Evolutionary conservation across 2,888 invertebrate species (phyloP).

Genomic region (Trisateles emortualis): DNA sequence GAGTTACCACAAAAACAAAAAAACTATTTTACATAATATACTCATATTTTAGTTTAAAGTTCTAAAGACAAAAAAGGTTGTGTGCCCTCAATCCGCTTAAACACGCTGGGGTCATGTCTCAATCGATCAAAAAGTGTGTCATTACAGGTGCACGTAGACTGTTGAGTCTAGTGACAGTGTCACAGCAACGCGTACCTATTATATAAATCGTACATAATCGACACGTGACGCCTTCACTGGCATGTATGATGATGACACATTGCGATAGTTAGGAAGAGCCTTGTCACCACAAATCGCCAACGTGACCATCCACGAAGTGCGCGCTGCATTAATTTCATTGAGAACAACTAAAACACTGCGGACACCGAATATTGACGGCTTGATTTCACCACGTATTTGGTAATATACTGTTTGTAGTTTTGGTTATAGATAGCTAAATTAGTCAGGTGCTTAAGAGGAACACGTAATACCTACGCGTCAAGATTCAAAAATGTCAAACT

Average conservation of each 20-base stretch:
- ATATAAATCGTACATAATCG: conserved; percentile 55
- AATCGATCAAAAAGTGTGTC: conserved; percentile 46
- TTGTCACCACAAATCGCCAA: conserved; percentile 11
- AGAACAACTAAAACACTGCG: conserved; percentile 5
- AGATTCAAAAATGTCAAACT: too few relatives aligned
- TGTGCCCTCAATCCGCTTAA: conserved; percentile 35
- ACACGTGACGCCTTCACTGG: conserved; percentile 36
- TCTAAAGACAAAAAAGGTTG: conserved; percentile 21
- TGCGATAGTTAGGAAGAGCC: conserved; percentile 27
- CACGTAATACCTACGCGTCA: too few relatives aligned
- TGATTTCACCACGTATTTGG: conserved; percentile 18
- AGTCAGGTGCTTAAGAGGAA: neutral
- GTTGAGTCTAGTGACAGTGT: conserved; percentile 28
- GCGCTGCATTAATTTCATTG: conserved; percentile 17
- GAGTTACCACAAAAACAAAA: conserved; percentile 17
- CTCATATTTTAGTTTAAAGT: conserved; percentile 19
- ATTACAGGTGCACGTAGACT: conserved; percentile 44
- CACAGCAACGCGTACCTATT: conserved; percentile 40
- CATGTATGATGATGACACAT: conserved; percentile 26
- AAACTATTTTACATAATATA: conserved; percentile 3
- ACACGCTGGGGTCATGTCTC: conserved; percentile 40
- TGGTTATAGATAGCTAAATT: neutral
- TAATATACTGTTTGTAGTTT: neutral
- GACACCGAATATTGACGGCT: conserved; percentile 3
- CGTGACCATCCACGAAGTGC: conserved; percentile 15